Evolutionary conservation across 2,888 invertebrate species (phyloP).

Genomic region (Meganola albula): DNA sequence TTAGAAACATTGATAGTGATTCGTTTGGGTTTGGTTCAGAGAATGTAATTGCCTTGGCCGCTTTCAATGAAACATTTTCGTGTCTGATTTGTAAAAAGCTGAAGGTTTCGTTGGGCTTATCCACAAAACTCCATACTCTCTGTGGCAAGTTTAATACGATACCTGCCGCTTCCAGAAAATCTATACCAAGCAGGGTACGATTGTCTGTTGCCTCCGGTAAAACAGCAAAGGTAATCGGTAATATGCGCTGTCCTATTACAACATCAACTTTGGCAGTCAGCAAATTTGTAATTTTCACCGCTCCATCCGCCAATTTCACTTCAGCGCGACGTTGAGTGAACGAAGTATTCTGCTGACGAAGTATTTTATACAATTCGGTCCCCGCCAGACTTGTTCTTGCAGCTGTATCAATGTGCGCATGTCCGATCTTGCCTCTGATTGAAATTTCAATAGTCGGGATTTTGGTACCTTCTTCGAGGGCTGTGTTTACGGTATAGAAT

Average conservation of each 20-base stretch:
- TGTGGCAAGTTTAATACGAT: background rate
- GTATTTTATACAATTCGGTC: background rate
- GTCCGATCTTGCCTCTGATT: background rate
- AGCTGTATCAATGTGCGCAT: conserved; percentile 1
- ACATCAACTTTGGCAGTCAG: background rate
- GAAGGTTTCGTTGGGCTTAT: background rate
- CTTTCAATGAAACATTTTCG: background rate
- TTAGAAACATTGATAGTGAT: background rate
- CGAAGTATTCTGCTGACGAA: background rate
- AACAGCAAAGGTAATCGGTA: background rate
- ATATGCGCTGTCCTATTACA: background rate
- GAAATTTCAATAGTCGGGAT: conserved; percentile 1
- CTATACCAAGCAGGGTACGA: conserved; percentile 1
- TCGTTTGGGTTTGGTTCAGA: background rate
- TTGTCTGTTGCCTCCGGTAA: background rate
- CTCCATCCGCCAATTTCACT: conserved; percentile 2
- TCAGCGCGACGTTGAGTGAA: conserved; percentile 1
- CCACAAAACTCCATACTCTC: background rate
- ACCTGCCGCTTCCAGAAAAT: background rate
- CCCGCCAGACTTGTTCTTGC: conserved; percentile 2
- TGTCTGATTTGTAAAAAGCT: background rate
- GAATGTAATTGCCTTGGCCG: too few species aligned
- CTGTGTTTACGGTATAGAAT: background rate
- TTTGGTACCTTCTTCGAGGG: background rate
- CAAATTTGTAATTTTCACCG: background rate